Percentiles rank a stretch among this genome's conserved stretches.
Conservation (phyloP, 2,888 invertebrate genomes). For the Lasiommata megera region DNA sequence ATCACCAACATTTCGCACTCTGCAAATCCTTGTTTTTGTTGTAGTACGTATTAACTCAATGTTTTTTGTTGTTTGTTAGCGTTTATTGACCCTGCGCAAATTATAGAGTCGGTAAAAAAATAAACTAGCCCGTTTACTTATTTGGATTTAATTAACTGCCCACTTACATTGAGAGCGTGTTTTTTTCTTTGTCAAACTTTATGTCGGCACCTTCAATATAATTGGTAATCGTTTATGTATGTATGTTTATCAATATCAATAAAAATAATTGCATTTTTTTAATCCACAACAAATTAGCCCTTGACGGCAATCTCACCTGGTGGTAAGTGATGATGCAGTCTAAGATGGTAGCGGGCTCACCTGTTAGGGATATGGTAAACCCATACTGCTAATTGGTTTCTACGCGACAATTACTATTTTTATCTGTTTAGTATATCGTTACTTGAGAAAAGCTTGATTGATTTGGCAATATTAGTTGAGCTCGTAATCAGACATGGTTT, state of each 20-base stretch:
- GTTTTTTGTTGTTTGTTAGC: slow-evolving; percentile 12
- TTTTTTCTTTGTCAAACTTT: not conserved
- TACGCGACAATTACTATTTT: too few species aligned
- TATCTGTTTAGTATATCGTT: too few species aligned
- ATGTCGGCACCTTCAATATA: not conserved
- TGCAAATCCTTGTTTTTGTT: slow-evolving; percentile 9
- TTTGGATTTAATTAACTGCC: slow-evolving; percentile 9
- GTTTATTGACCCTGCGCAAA: slow-evolving; percentile 16
- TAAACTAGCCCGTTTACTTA: slow-evolving; percentile 3
- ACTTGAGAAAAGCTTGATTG: too few species aligned
- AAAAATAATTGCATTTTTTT: too few species aligned
- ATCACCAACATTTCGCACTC: not conserved
- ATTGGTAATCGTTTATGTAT: not conserved
- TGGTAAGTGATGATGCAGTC: too few species aligned
- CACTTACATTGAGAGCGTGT: slow-evolving; percentile 5
- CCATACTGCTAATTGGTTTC: too few species aligned
- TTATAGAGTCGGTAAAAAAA: not conserved
- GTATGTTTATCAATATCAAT: not conserved
- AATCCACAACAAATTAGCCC: too few species aligned
- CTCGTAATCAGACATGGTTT: too few species aligned
- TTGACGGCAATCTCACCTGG: too few species aligned
- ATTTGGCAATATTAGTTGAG: too few species aligned
- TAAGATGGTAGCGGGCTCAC: too few species aligned
- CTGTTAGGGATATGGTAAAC: too few species aligned
- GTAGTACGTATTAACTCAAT: not conserved